phyloP scores from a whole-genome alignment of 2,797 vertebrate genomes.

The Netta rufina region DNA sequence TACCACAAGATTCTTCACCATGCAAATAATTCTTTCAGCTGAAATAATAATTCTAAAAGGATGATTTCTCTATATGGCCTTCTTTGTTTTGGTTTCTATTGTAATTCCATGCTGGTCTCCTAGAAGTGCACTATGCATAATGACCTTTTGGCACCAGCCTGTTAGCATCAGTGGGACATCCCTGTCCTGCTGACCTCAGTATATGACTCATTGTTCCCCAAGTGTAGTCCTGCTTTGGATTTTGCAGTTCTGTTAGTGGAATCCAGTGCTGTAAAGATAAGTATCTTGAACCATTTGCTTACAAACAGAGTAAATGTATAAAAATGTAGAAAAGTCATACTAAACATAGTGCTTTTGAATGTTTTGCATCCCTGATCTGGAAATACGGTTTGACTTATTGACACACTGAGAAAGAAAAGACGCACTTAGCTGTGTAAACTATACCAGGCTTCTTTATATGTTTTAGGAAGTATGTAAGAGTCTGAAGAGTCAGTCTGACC shows the following conservation, averaged over 20 bases:
- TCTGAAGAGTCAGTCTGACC: neutral
- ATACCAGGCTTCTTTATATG: neutral
- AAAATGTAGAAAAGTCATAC: conserved; percentile 29
- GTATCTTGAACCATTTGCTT: neutral
- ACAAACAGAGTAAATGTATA: neutral
- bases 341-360: neutral
- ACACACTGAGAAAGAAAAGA: neutral
- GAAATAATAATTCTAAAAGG: neutral
- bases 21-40: neutral
- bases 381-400: neutral
- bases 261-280: neutral
- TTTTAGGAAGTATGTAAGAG: neutral
- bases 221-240: neutral
- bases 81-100: neutral
- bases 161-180: neutral
- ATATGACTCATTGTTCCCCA: neutral
- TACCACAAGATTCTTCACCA: neutral
- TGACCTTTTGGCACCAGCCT: neutral
- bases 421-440: neutral
- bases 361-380: neutral
- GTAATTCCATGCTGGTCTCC: neutral
- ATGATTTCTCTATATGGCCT: neutral
- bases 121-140: neutral
- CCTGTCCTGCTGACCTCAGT: neutral
- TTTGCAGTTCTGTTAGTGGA: neutral